Evolutionary conservation across 1,140 invertebrate genomes (phyloP), one percentile per base, ranked within the genome.

Genomic region (Bacillus rossius): DNA sequence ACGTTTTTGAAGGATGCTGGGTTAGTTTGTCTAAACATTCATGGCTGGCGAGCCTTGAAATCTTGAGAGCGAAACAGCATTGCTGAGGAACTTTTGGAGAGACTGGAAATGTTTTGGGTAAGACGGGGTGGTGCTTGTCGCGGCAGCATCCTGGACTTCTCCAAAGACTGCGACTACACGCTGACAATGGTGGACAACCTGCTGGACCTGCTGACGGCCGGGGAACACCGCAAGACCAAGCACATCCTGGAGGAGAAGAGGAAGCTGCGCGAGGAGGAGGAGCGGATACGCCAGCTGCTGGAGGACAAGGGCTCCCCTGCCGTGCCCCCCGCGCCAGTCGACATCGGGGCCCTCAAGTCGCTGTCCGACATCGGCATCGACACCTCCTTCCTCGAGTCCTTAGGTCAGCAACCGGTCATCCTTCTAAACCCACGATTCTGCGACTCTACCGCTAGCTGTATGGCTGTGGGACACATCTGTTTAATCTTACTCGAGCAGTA

Each of bases 351-450:
- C 38, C 71, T 94, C 29, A 83, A 84, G 53, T 78, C 82, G 0
- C 76, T 94, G 1, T 76, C 83, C 20, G 86, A 91, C 42, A 63
- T 94, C 49, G 93, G 93, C 37, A 89, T 96, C 57, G 91, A 96
- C 71, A 81, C 88, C 1, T 84, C 84, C 25, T 96, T 95, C 73
- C 76, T 96, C 17, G 53, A 55, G 25, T 22, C 16, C 14, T 13
- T 93, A 59, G 86, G 88, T 79, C 81, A 82, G 59, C 80, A 78
- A 40, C 10, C 38, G 10, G 10, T n/a, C 38, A 40, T n/a, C 38
- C 38, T 40, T n/a, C n/a, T 40, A 40, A 40, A 40, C 10, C 38
- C n/a, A 40, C n/a, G 10, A 40, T n/a, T 8, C 16, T 45, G 42
- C 16, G 42, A 7, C 13, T 45, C 16, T n/a, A n/a, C n/a, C n/a